Percentiles rank a stretch among this genome's conserved stretches.
Conservation (phyloP, 2,113 vertebrate genomes). For the Cisticola juncidis region DNA sequence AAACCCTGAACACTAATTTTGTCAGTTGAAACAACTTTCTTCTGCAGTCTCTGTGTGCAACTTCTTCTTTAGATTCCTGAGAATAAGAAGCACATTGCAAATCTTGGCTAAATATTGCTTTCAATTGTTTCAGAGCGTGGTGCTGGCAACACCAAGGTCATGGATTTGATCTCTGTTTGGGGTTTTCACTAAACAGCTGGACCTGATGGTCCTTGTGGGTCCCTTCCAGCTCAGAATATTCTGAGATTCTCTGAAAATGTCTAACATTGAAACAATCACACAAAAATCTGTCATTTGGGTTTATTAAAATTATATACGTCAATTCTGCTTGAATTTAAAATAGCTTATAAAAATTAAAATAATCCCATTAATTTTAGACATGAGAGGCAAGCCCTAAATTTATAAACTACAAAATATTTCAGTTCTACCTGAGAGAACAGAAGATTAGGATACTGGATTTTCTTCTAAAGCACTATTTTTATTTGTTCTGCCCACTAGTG, state of each 20-base stretch:
- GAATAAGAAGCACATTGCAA: neutral
- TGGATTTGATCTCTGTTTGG: fast-evolving
- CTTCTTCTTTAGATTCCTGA: neutral
- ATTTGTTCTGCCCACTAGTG: neutral
- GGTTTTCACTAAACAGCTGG: neutral
- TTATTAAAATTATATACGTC: neutral
- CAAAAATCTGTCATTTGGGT: neutral
- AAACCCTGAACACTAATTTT: neutral
- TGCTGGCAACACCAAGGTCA: neutral
- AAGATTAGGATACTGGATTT: neutral
- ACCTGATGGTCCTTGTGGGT: neutral
- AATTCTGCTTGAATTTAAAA: neutral
- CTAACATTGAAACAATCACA: neutral
- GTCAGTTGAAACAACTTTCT: neutral
- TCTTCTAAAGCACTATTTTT: neutral
- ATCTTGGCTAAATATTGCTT: neutral
- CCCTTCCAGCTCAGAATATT: neutral
- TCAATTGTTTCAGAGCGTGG: neutral
- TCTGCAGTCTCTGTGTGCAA: neutral
- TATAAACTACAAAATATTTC: neutral
- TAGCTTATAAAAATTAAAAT: neutral
- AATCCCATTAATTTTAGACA: neutral
- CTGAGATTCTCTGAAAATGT: neutral
- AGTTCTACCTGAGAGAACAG: neutral
- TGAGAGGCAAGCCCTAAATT: fast-evolving